Base-by-base conservation (phyloP, 2,797 vertebrate species). In the Triplophysa yarkandensis region DNA sequence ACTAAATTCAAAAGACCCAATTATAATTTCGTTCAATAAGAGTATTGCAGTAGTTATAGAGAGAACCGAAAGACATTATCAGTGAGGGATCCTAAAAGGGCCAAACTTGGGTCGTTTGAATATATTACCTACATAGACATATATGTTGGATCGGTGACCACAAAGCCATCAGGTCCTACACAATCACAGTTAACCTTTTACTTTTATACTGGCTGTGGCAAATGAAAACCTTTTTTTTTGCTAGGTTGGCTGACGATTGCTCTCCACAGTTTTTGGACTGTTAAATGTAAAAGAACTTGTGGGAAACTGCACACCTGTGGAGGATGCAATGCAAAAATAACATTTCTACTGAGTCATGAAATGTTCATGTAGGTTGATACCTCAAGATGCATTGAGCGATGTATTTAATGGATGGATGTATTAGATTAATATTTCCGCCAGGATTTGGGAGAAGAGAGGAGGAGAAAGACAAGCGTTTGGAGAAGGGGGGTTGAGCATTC, bases 401-500 rank as follows among this genome's bases (percentile, higher is more conserved):
- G 14, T n/a, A 48, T 60, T 48, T 32, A 11, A 39, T 62, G 19
- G 10, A 54, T 19, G 23, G 7, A 19, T 60, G 46, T 27, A 27
- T 36, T 52, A 36, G 39, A 66, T 43, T 30, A 43, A 52, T 41
- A 72, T 71, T 62, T 62, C 2, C 10, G n/a, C 11, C 43, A 39
- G 55, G 74, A 74, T 60, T n/a, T 61, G 48, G 44, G 65, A 79
- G 28, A 71, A 41, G 34, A 57, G 17, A 67, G 27, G 60, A 68
- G 13, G 34, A 76, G 36, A 68, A 65, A 17, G n/a, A 28, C 14
- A 60, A 32, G 57, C 63, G 64, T 16, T 27, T 71, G 52, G 34
- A 34, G 55, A 23, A 46, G 69, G 48, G 80, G 85, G 82, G 86
- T 43, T 75, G 85, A 86, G 78, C 84, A 78, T 93, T 93, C 92